Conservation (phyloP, 1,140 invertebrate genomes). For the Leptinotarsa lineolata region DNA sequence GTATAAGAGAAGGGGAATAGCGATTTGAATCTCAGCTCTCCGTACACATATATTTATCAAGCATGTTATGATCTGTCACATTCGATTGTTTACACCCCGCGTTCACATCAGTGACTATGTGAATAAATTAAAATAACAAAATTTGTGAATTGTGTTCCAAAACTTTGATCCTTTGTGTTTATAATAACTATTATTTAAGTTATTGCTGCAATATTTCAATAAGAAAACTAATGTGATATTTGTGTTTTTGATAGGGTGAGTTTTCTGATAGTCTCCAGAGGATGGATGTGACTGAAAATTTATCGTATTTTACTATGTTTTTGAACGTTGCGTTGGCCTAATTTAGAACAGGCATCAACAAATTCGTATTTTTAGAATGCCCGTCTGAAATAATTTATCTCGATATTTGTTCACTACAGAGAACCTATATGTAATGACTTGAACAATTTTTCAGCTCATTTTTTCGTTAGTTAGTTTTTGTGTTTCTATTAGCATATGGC, state of each 20-base stretch:
- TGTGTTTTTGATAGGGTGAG: not conserved
- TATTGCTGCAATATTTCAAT: not conserved
- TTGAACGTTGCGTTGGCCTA: not conserved
- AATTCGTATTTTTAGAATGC: not conserved
- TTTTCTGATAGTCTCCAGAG: not conserved
- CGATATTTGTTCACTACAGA: too few species aligned
- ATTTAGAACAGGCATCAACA: conserved; percentile 2
- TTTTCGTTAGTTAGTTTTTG: too few species aligned
- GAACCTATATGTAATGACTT: too few species aligned
- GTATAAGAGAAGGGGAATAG: not conserved
- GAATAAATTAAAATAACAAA: not conserved
- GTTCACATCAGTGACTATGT: not conserved
- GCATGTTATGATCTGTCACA: conserved; percentile 15
- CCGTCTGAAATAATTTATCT: not conserved
- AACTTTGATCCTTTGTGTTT: not conserved
- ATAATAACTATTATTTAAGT: not conserved
- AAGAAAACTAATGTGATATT: not conserved
- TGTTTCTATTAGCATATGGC: too few species aligned
- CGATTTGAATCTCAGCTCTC: not conserved
- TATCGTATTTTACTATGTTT: not conserved
- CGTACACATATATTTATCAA: conserved; percentile 9
- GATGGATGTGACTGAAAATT: not conserved
- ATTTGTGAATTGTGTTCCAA: not conserved
- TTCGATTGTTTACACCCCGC: conserved; percentile 10
- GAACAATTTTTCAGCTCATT: too few species aligned